These are phyloP conservation scores for Cephus pygmeus DNA, from an alignment of 2,888 invertebrate species.

Conservation along the genomic window DNA sequence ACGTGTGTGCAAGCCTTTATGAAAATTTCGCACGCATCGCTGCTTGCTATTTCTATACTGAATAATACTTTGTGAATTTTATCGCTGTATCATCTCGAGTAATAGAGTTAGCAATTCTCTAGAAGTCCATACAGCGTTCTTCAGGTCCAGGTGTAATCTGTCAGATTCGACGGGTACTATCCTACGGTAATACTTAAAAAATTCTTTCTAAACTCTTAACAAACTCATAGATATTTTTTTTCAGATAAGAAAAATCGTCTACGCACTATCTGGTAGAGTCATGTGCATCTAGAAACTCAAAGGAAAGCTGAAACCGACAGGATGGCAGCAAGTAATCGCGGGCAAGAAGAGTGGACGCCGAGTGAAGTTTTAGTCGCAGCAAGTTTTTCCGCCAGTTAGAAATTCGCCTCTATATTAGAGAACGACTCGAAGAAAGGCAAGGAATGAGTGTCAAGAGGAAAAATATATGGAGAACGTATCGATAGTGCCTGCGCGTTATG, in stretches of 20 bases:
- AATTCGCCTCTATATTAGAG: constrained; percentile 12
- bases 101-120: neutral
- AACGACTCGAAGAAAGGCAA: neutral
- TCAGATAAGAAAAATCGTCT: neutral
- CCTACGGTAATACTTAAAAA: neutral
- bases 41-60: neutral
- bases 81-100: neutral
- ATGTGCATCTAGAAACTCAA: neutral
- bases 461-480: neutral
- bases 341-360: neutral
- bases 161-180: neutral
- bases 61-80: neutral
- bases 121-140: neutral
- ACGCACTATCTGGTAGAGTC: neutral
- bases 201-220: neutral
- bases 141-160: neutral
- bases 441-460: neutral
- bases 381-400: constrained; percentile 19
- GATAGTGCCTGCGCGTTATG: neutral
- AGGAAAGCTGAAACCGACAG: neutral
- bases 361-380: constrained; percentile 3
- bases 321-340: neutral
- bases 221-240: neutral
- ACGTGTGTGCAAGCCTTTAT: neutral
- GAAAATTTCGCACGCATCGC: neutral